Evolutionary conservation across 2,797 vertebrate species (phyloP), one percentile per base, ranked within the genome.

Genomic region (Protonibea diacanthus): DNA sequence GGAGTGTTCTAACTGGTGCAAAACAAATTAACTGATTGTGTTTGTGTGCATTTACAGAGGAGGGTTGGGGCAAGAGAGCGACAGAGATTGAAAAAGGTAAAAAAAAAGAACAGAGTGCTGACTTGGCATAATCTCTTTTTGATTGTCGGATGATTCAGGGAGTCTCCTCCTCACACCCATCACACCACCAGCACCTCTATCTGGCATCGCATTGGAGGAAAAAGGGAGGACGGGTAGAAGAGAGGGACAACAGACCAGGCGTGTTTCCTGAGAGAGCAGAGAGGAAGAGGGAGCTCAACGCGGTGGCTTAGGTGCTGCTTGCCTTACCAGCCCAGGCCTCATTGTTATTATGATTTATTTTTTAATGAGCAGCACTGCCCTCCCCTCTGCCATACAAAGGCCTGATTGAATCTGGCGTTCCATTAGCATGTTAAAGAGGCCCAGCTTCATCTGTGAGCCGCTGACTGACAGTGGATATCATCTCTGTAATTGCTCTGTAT

Each of bases 381-480:
- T 83, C 86, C 91, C 88, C 89, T 83, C 84, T 83, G 69, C 85
- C 88, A 82, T 68, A 93, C 92, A 94, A 94, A 91, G 88, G 79
- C 81, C 89, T 94, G 93, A 95, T 94, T 95, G 93, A 95, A 93
- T 92, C 89, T 94, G 94, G 93, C 90, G 45, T 94, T 80, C 87
- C 91, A 95, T 95, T 95, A 95, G 92, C 94, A 96, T 95, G 94
- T 93, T 94, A 93, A 94, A 94, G 91, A 95, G 92, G 90, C 82
- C 75, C 75, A 3, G 91, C 90, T 94, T 95, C 94, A 94, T 94
- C 91, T 92, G 91, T 93, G 93, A 92, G 90, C 92, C 18, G 80
- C 89, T 95, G 95, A 96, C 91, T 95, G 95, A 95, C 94, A 94
- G 94, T 91, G 92, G 93, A 94, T 94, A 94, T 95, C 93, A 96